Evolutionary conservation across 2,888 invertebrate genomes (phyloP), one percentile per base, ranked within the genome.

Genomic region (Eupithecia exiguata): DNA sequence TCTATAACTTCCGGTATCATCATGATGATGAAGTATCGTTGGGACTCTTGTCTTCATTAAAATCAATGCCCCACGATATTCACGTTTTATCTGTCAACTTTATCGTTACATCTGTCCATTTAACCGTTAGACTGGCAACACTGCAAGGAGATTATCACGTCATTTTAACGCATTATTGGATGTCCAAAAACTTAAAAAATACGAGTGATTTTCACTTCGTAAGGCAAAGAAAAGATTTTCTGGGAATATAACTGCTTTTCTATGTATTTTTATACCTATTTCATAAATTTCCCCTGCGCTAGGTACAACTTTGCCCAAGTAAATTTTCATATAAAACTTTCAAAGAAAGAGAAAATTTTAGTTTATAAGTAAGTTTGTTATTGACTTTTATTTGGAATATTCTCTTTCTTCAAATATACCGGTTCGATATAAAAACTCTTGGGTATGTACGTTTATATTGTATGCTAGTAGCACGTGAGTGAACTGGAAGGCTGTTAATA

Each of bases 61-160:
- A 35, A 35, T 35, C 7, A 62, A 25, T 58, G 58, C 12, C 58
- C 12, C 14, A 53, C 21, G 18, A 62, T 16, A 35, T 1, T 35
- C 9, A 18, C 35, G 62, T 62, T 62, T 62, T 18, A 18, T 62
- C 61, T 35, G 35, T 35, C 62, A 62, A 62, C 62, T 35, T 61
- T 18, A 18, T 62, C 62, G 35, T 62, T 16, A 62, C 30, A 62
- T 62, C 35, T 35, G 62, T 62, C 62, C 30, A 62, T 35, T 62
- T 35, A 18, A 35, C 35, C 62, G 62, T 62, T 18, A 18, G 30
- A 21, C 62, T 62, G 35, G 62, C 35, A 35, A 62, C 35, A 62
- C 2, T 35, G 16, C 18, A 7, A 35, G 62, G 62, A 3, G 4
- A 62, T 62, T 62, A 62, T 35, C 62, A 35, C 62, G 35, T 35